These are phyloP conservation scores for Hipparchia semele DNA, from an alignment of 2,888 invertebrate species.

Conservation along the genomic window DNA sequence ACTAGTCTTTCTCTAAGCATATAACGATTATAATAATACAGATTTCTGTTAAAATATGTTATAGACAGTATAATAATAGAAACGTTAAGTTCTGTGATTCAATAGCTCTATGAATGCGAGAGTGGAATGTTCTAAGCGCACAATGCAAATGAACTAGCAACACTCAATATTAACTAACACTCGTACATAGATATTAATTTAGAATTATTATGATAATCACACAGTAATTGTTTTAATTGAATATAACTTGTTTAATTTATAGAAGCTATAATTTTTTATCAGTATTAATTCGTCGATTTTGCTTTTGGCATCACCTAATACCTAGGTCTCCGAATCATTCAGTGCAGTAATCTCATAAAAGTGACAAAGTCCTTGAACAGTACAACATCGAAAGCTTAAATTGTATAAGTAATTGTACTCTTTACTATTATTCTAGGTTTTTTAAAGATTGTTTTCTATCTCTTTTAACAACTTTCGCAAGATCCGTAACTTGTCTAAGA, in stretches of 20 bases:
- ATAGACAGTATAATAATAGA: constrained; percentile 19
- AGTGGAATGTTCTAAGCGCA: constrained; percentile 61
- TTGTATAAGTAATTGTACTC: constrained; percentile 49
- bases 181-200: constrained; percentile 19
- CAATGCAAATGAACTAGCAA: constrained; percentile 31
- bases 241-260: neutral
- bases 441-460: constrained; percentile 44
- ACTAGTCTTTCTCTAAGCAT: constrained; percentile 36
- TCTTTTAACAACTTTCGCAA: constrained; percentile 60
- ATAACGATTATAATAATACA: constrained; percentile 26
- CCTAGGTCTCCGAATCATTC: constrained; percentile 9
- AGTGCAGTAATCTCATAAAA: constrained; percentile 13
- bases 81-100: constrained; percentile 22
- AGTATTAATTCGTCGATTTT: constrained; percentile 9
- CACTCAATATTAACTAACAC: constrained; percentile 20
- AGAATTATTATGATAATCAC: neutral
- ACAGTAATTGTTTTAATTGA: neutral
- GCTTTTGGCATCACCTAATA: constrained; percentile 24
- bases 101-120: constrained; percentile 47
- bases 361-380: constrained; percentile 19
- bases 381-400: constrained; percentile 46
- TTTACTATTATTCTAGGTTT: constrained; percentile 38
- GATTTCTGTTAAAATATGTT: constrained; percentile 31
- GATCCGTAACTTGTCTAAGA: constrained; percentile 16
- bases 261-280: constrained; percentile 15